These are phyloP conservation scores for Drosophila emarginata DNA, from an alignment of 2,888 invertebrate genomes.

Conservation along the genomic window DNA sequence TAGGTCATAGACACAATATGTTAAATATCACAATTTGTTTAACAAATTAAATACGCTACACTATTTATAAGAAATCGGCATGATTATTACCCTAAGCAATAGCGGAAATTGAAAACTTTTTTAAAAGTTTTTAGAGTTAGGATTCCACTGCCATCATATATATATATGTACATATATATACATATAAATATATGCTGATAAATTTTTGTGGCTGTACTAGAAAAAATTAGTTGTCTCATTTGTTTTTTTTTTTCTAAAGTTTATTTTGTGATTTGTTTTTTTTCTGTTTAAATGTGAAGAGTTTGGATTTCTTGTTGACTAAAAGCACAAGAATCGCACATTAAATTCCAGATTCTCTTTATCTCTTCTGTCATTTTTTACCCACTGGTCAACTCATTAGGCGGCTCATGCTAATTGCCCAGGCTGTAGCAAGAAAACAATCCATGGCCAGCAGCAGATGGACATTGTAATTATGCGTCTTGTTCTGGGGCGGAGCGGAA, in stretches of 20 bases:
- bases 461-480: slow-evolving; percentile 13
- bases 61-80: not conserved
- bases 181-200: too few species aligned
- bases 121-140: too few species aligned
- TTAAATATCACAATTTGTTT: slow-evolving; percentile 11
- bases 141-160: too few species aligned
- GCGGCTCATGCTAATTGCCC: slow-evolving; percentile 5
- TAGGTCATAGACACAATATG: slow-evolving; percentile 36
- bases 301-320: not conserved
- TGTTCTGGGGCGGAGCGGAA: slow-evolving; percentile 10
- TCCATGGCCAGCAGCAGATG: slow-evolving; percentile 8
- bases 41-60: slow-evolving; percentile 9
- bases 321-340: not conserved
- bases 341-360: not conserved
- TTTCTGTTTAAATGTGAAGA: slow-evolving; percentile 1
- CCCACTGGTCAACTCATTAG: slow-evolving; percentile 12
- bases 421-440: slow-evolving; percentile 10
- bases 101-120: not conserved
- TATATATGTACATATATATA: too few species aligned
- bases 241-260: not conserved
- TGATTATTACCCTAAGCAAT: not conserved
- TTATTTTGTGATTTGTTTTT: not conserved
- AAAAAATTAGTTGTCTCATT: slow-evolving; percentile 2
- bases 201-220: not conserved
- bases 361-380: not conserved